Evolutionary conservation across 2,113 vertebrate species (phyloP).

Genomic region (Montifringilla adamsi): DNA sequence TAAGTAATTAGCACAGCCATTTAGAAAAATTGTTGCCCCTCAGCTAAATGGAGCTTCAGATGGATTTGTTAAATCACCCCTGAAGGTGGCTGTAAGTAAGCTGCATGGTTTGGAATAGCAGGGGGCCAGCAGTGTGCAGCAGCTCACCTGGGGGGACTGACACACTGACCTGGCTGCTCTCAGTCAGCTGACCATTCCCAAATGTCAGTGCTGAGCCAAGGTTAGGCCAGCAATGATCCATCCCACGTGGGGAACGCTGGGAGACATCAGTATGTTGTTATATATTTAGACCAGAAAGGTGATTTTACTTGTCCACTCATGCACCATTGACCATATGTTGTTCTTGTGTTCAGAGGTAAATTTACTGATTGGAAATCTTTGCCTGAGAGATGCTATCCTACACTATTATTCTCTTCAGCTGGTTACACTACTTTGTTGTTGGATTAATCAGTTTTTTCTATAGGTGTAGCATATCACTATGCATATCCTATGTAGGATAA

Average conservation of each 20-base stretch:
- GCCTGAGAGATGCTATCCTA: background rate
- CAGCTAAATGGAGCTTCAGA: slow-evolving; percentile 2
- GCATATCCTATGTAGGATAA: background rate
- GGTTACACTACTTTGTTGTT: background rate
- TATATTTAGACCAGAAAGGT: background rate
- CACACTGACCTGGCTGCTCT: slow-evolving; percentile 43
- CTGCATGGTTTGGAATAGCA: background rate
- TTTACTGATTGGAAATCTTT: background rate
- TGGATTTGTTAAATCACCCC: slow-evolving; percentile 4
- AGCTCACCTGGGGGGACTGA: background rate
- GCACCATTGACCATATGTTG: background rate
- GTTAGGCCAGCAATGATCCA: background rate
- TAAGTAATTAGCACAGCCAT: slow-evolving; percentile 20
- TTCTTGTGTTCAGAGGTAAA: background rate
- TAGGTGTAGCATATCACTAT: background rate
- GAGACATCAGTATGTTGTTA: background rate
- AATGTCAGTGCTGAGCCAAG: background rate
- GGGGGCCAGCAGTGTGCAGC: background rate
- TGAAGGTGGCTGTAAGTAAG: background rate
- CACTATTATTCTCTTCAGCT: background rate
- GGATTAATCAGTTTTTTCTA: background rate
- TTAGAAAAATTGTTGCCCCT: slow-evolving; percentile 31
- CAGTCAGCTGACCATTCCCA: background rate
- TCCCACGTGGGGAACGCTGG: accelerated
- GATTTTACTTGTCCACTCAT: background rate